Evolutionary conservation across 2,888 invertebrate genomes (phyloP).

Genomic region (Tiliacea aurago): DNA sequence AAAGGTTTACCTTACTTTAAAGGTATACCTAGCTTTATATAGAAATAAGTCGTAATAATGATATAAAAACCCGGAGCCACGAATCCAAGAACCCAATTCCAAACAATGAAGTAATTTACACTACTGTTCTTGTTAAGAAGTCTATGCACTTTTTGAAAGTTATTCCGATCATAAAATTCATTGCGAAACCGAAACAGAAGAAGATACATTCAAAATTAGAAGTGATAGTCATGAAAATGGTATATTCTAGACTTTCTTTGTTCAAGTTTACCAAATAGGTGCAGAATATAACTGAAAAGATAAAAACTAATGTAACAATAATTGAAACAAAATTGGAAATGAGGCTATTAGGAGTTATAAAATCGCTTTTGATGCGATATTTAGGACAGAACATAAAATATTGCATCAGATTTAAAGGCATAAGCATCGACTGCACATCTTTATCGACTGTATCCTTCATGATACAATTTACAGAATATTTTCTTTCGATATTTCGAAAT

Average conservation of each 20-base stretch:
- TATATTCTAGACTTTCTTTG: neutral
- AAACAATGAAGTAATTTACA: neutral
- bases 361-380: constrained; percentile 35
- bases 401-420: constrained; percentile 48
- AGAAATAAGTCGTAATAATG: neutral
- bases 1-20: constrained; percentile 12
- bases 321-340: constrained; percentile 24
- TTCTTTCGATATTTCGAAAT: neutral
- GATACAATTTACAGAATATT: neutral
- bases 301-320: constrained; percentile 1
- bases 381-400: constrained; percentile 32
- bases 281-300: neutral
- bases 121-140: constrained; percentile 12
- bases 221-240: too few species aligned
- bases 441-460: constrained; percentile 18
- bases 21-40: neutral
- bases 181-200: neutral
- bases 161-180: constrained; percentile 11
- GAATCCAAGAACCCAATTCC: constrained; percentile 34
- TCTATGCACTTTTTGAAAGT: constrained; percentile 35
- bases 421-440: constrained; percentile 41
- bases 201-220: neutral
- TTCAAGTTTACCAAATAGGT: neutral
- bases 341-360: constrained; percentile 20
- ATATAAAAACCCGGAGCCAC: neutral